Conservation (phyloP, 1,140 invertebrate species). For the Delia radicum region DNA sequence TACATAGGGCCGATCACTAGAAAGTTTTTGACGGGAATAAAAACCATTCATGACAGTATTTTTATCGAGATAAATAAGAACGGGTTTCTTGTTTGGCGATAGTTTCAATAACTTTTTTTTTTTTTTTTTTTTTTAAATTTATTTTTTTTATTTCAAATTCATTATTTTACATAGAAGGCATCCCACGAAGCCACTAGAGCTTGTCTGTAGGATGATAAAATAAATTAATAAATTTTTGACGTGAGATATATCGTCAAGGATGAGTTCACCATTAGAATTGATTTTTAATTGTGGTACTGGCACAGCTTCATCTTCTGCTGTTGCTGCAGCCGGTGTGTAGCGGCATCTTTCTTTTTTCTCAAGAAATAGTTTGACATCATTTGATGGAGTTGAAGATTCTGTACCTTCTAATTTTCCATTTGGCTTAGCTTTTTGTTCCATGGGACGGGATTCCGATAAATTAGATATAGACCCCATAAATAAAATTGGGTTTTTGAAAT, state of each 20-base stretch:
- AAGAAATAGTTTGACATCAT: slow-evolving; percentile 20
- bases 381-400: neutral
- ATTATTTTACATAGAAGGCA: too few relatives aligned
- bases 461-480: too few relatives aligned
- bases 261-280: slow-evolving; percentile 81
- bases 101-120: slow-evolving; percentile 77
- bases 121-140: too few relatives aligned
- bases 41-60: slow-evolving; percentile 63
- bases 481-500: too few relatives aligned
- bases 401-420: slow-evolving; percentile 12
- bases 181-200: too few relatives aligned
- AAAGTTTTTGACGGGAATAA: slow-evolving; percentile 65
- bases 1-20: slow-evolving; percentile 66
- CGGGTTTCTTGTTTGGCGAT: slow-evolving; percentile 65
- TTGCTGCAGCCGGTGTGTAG: slow-evolving; percentile 27
- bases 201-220: too few relatives aligned
- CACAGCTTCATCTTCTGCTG: slow-evolving; percentile 32
- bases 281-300: slow-evolving; percentile 86
- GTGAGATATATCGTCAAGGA: slow-evolving; percentile 87
- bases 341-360: slow-evolving; percentile 29
- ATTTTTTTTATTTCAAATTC: too few relatives aligned
- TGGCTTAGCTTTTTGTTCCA: slow-evolving; percentile 54
- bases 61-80: slow-evolving; percentile 66
- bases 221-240: too few relatives aligned
- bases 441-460: slow-evolving; percentile 83